phyloP scores from a whole-genome alignment of 2,797 vertebrate species.

The Forpus xanthops region DNA sequence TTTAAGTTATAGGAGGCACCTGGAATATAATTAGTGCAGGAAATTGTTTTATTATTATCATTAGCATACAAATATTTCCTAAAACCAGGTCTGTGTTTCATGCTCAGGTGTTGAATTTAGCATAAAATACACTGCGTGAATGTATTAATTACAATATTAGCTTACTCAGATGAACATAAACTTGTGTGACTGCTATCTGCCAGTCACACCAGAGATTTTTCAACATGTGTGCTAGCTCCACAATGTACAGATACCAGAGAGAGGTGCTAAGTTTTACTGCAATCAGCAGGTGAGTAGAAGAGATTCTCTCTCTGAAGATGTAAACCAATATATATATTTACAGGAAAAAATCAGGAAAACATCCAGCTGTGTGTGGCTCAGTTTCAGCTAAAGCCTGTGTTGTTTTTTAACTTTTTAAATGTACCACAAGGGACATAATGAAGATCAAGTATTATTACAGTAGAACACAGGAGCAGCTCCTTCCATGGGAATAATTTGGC shows the following conservation, averaged over 20 bases:
- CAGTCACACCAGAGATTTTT: neutral
- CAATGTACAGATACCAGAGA: neutral
- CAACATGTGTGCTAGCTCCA: neutral
- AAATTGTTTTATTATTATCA: neutral
- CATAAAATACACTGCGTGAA: neutral
- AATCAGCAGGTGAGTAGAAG: neutral
- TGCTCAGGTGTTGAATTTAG: neutral
- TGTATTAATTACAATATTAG: neutral
- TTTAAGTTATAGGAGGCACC: neutral
- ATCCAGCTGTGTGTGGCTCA: neutral
- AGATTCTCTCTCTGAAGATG: neutral
- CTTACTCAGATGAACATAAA: neutral
- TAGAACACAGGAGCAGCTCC: neutral
- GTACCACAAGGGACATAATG: neutral
- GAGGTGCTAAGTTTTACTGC: neutral
- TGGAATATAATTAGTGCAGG: neutral
- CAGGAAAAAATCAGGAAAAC: neutral
- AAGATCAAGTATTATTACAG: neutral
- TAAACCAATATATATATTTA: neutral
- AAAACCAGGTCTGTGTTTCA: neutral
- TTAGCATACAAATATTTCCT: neutral
- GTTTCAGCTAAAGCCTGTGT: neutral
- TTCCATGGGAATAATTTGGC: neutral
- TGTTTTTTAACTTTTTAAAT: neutral
- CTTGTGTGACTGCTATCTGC: neutral